These are phyloP conservation scores for Creontiades dilutus DNA, from an alignment of 2,888 invertebrate genomes.

Conservation along the genomic window DNA sequence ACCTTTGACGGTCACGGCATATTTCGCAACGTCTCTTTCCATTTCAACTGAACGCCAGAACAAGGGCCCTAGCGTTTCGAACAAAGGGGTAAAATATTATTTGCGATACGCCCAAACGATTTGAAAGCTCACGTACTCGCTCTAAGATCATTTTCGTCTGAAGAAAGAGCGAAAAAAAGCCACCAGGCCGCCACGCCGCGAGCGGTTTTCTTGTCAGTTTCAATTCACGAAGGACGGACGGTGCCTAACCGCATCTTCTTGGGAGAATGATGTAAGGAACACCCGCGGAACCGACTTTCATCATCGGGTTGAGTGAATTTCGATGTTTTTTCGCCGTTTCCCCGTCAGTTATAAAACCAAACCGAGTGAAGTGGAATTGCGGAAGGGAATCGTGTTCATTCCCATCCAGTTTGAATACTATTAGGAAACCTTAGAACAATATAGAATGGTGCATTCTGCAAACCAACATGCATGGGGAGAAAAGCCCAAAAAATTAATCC, in stretches of 20 bases:
- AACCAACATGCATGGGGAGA: no score
- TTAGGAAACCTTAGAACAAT: no score
- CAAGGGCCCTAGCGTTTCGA: not conserved
- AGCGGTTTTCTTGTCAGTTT: constrained; percentile 62
- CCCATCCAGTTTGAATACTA: no score
- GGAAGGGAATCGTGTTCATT: no score
- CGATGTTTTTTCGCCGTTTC: not conserved
- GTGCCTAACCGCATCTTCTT: constrained; percentile 57
- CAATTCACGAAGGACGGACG: constrained; percentile 54
- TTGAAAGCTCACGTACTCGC: constrained; percentile 61
- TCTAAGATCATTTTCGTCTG: constrained; percentile 22
- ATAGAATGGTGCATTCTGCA: no score
- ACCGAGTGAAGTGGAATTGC: no score
- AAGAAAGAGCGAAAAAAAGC: constrained; percentile 49
- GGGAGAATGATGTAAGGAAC: constrained; percentile 40
- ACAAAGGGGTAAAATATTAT: constrained; percentile 37
- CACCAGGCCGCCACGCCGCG: constrained; percentile 29
- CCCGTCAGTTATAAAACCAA: no score
- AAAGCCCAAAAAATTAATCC: no score
- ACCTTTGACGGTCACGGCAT: constrained; percentile 14
- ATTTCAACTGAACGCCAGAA: not conserved
- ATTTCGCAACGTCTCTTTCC: not conserved
- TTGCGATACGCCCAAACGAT: constrained; percentile 21
- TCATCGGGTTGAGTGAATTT: constrained; percentile 52
- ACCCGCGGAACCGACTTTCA: constrained; percentile 40